phyloP scores from a whole-genome alignment of 2,888 invertebrate species.

The Pachydiplax longipennis region DNA sequence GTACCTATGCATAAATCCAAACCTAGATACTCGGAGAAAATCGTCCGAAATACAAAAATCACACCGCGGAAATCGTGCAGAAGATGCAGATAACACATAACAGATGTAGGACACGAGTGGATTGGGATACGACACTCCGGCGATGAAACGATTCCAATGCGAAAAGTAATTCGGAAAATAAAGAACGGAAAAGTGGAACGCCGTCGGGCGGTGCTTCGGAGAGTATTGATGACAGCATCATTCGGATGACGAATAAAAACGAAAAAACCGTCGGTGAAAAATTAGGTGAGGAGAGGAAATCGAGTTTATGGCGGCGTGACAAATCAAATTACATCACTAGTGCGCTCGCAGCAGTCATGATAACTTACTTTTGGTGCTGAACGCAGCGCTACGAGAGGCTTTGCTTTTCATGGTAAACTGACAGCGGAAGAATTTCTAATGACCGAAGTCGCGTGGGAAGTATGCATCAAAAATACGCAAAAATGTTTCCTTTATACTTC shows the following conservation, averaged over 20 bases:
- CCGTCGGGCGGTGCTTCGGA: neutral
- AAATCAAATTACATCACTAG: constrained; percentile 7
- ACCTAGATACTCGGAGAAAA: no score
- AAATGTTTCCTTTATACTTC: neutral
- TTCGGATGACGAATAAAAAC: constrained; percentile 5
- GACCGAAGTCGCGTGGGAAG: neutral
- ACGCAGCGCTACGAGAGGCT: neutral
- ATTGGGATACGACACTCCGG: neutral
- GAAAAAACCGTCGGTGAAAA: neutral
- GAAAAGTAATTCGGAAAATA: constrained; percentile 25
- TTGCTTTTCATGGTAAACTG: neutral
- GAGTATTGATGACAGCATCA: constrained; percentile 21
- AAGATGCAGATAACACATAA: neutral
- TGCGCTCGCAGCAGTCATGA: neutral
- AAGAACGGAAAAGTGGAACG: neutral
- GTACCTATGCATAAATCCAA: no score
- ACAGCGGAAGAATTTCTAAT: neutral
- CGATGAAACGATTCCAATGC: neutral
- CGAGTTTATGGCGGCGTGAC: neutral
- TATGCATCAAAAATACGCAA: neutral
- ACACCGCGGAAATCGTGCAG: no score
- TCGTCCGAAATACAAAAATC: no score
- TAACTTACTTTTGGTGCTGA: neutral
- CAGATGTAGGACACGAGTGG: neutral
- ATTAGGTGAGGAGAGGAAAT: constrained; percentile 21